A percentile compares a stretch with the other conserved stretches of the same genome.
phyloP scores from a whole-genome alignment of 2,113 vertebrate species.

The Lepus americanus region DNA sequence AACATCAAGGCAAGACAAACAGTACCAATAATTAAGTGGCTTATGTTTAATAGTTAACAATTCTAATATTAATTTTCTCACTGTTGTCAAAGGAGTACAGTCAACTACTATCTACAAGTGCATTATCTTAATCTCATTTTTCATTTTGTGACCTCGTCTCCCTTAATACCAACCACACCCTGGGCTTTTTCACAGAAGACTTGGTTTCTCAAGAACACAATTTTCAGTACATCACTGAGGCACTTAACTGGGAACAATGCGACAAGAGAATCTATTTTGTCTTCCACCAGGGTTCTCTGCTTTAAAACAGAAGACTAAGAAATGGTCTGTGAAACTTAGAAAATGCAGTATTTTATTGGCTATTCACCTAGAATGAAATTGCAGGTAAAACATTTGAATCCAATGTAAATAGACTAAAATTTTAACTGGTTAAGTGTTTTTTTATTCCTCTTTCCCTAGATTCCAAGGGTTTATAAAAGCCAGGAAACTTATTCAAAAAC shows the following conservation, averaged over 20 bases:
- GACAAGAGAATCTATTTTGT: neutral
- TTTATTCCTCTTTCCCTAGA: neutral
- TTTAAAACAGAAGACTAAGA: neutral
- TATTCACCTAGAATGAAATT: neutral
- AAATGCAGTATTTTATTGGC: neutral
- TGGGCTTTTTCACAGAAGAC: neutral
- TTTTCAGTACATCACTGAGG: neutral
- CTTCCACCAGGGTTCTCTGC: neutral
- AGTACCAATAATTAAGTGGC: neutral
- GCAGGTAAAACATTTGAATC: slow-evolving; percentile 4
- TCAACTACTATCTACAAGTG: neutral
- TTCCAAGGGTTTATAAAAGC: slow-evolving; percentile 1
- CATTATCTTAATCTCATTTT: neutral
- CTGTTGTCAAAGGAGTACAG: neutral
- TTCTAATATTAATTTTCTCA: slow-evolving; percentile 36
- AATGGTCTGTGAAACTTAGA: neutral
- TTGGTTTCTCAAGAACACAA: slow-evolving; percentile 25
- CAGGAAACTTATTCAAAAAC: slow-evolving; percentile 7
- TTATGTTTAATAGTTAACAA: neutral
- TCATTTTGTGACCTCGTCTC: neutral
- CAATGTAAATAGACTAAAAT: slow-evolving; percentile 14
- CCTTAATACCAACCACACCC: neutral
- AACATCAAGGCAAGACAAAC: neutral
- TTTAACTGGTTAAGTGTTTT: slow-evolving; percentile 22
- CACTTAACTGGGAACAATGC: neutral